phyloP scores from a whole-genome alignment of 2,888 invertebrate genomes.

The Chloroclystis v-ata region DNA sequence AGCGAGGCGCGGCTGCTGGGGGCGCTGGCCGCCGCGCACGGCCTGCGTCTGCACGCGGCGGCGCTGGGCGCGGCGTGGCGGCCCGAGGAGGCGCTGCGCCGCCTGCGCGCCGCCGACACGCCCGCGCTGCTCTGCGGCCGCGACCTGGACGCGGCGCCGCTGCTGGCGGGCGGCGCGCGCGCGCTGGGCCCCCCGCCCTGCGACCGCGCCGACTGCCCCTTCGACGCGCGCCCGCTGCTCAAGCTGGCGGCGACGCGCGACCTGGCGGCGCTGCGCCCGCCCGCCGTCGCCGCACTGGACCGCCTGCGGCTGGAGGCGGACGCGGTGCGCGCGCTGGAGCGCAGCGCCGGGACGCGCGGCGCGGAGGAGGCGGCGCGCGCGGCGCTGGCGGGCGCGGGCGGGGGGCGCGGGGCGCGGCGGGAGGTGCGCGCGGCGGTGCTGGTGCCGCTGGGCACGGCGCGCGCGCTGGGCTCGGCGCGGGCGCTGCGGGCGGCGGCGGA shows the following conservation, averaged over 20 bases:
- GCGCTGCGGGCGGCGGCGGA: constrained; percentile 42
- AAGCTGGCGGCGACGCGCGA: constrained; percentile 51
- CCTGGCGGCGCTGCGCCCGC: constrained; percentile 38
- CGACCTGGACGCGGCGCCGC: constrained; percentile 28
- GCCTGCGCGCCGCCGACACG: constrained; percentile 23
- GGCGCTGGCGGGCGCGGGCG: constrained; percentile 26
- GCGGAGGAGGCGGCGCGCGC: constrained; percentile 35
- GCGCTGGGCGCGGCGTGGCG: neutral
- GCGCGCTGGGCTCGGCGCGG: constrained; percentile 19
- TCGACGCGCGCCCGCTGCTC: constrained; percentile 55
- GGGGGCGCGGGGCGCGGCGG: neutral
- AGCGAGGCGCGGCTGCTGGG: constrained; percentile 33
- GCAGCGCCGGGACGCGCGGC: constrained; percentile 28
- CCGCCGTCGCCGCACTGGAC: constrained; percentile 49
- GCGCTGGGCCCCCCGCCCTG: constrained; percentile 56
- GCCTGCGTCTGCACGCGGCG: neutral
- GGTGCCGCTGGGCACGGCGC: constrained; percentile 34
- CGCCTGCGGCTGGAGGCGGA: constrained; percentile 40
- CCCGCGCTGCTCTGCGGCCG: constrained; percentile 42
- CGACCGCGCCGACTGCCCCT: constrained; percentile 42
- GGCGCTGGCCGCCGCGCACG: constrained; percentile 7
- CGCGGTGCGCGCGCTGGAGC: constrained; percentile 22
- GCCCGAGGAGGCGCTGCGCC: constrained; percentile 22
- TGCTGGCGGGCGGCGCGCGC: constrained; percentile 8
- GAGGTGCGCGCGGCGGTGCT: constrained; percentile 14